A percentile compares a stretch with the other conserved stretches of the same genome.
Conservation (phyloP, 2,113 vertebrate genomes). For the chimpanzee (Pan troglodytes) region NHGRI_mPanTro3-v2.1_pri NC_072401.2:27521501-27522000, state of each 20-base stretch:
- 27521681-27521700: background rate
- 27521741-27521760: background rate
- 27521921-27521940: background rate
- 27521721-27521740: background rate
- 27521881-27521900: background rate
- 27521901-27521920: background rate
- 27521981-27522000: background rate
- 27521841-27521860: background rate
- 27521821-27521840: background rate
- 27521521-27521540: background rate
- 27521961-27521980: background rate
- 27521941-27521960: background rate
- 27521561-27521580: background rate
- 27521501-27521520: background rate
- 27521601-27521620: background rate
- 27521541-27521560: background rate
- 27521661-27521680: background rate
- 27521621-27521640: background rate
- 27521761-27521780: background rate
- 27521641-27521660: background rate
- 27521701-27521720: background rate
- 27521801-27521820: background rate
- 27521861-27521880: background rate
- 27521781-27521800: background rate
- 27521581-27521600: background rate